Conservation (phyloP, 2,113 vertebrate species). For the Meles meles region DNA sequence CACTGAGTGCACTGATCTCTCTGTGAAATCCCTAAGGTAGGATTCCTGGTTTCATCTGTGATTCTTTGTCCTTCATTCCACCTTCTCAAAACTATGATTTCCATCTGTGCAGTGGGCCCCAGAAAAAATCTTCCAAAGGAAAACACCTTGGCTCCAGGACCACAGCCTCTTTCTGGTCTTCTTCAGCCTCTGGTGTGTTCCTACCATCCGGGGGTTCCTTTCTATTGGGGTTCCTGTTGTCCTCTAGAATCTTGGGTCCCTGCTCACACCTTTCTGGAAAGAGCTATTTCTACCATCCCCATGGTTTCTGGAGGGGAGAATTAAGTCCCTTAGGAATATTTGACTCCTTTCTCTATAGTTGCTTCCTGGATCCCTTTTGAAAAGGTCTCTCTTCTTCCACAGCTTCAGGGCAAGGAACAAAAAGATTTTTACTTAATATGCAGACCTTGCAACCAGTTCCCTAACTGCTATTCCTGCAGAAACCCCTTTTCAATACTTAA, state of each 20-base stretch:
- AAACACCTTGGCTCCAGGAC: not conserved
- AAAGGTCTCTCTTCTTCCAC: conserved; percentile 34
- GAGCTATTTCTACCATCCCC: not conserved
- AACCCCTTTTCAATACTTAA: conserved; percentile 10
- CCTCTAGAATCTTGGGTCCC: not conserved
- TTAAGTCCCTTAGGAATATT: conserved; percentile 3
- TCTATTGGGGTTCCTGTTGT: not conserved
- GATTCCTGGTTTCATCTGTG: not conserved
- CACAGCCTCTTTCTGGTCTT: not conserved
- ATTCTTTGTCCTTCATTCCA: not conserved
- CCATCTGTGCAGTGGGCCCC: not conserved
- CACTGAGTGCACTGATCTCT: not conserved
- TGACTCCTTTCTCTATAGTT: conserved; percentile 29
- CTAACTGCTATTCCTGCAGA: conserved; percentile 25
- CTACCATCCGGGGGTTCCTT: too few relatives aligned
- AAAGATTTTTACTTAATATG: conserved; percentile 59
- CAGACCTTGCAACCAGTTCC: not conserved
- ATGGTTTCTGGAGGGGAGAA: not conserved
- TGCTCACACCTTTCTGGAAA: not conserved
- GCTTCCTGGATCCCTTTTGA: conserved; percentile 3
- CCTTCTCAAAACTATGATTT: not conserved
- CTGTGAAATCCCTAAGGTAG: not conserved
- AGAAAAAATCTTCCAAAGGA: not conserved
- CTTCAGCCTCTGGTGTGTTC: not conserved
- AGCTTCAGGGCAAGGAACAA: conserved; percentile 33